Conservation (phyloP, 2,888 invertebrate species). For the Craniophora ligustri region DNA sequence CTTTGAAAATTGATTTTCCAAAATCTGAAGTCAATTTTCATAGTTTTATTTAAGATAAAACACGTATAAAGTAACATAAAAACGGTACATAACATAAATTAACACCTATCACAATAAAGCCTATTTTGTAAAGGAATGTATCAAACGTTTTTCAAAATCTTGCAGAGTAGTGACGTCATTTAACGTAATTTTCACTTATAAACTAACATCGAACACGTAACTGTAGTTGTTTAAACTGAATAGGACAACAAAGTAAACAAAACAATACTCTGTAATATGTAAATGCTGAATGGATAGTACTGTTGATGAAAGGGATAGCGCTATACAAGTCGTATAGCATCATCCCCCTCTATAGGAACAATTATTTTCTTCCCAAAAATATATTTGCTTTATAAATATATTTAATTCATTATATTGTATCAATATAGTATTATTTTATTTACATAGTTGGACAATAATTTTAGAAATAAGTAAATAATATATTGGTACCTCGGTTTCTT, state of each 20-base stretch:
- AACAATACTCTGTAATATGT: neutral
- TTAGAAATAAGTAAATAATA: neutral
- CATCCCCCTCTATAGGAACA: neutral
- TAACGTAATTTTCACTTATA: slow-evolving; percentile 14
- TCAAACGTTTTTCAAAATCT: slow-evolving; percentile 41
- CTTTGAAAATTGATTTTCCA: slow-evolving; percentile 23
- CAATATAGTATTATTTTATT: slow-evolving; percentile 2
- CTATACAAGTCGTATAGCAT: neutral
- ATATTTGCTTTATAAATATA: neutral
- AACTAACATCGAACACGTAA: slow-evolving; percentile 7
- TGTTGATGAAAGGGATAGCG: neutral
- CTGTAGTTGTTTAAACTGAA: neutral
- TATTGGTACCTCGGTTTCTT: slow-evolving; percentile 82
- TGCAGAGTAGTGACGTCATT: slow-evolving; percentile 2
- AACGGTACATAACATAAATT: slow-evolving; percentile 26
- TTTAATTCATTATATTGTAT: neutral
- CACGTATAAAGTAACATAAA: slow-evolving; percentile 19
- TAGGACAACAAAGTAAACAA: slow-evolving; percentile 13
- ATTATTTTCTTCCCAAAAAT: too few relatives aligned
- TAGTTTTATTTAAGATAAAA: slow-evolving; percentile 14
- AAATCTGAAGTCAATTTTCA: slow-evolving; percentile 19
- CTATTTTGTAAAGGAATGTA: slow-evolving; percentile 50
- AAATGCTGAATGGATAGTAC: neutral
- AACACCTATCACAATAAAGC: slow-evolving; percentile 28
- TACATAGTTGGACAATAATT: neutral